Conservation (phyloP, 2,888 invertebrate species). For the Globia sparganii region DNA sequence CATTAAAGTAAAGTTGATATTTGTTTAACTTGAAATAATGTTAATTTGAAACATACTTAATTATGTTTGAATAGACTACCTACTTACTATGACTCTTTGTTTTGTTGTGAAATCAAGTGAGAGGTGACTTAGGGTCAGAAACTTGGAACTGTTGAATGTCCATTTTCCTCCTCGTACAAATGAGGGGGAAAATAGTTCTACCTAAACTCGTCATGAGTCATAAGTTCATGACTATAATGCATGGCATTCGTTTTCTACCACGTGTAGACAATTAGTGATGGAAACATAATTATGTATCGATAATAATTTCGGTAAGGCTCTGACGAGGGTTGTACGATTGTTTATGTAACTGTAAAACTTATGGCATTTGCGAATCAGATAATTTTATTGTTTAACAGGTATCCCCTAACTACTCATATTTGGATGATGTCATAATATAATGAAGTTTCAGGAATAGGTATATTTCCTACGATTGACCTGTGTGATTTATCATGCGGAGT, state of each 20-base stretch:
- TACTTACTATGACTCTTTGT: background rate
- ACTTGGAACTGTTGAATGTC: background rate
- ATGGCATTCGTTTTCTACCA: background rate
- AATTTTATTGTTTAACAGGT: background rate
- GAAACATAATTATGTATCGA: background rate
- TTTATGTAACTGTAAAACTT: slow-evolving; percentile 2
- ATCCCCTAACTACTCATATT: background rate
- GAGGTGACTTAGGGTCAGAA: background rate
- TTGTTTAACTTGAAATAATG: no score
- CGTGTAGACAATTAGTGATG: slow-evolving; percentile 22
- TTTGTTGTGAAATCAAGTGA: background rate
- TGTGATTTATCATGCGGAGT: background rate
- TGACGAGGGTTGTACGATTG: background rate
- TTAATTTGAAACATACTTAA: no score
- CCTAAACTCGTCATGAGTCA: background rate
- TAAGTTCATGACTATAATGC: no score
- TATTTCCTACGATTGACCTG: slow-evolving; percentile 45
- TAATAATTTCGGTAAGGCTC: slow-evolving; percentile 5
- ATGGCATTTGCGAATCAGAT: background rate
- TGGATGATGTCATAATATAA: slow-evolving; percentile 29
- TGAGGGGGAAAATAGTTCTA: background rate
- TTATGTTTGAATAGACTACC: no score
- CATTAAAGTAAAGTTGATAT: no score
- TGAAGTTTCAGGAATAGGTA: slow-evolving; percentile 7
- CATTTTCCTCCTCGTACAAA: background rate